These are phyloP conservation scores for Dromaius novaehollandiae DNA, from an alignment of 2,113 vertebrate genomes.

Conservation along the genomic window DNA sequence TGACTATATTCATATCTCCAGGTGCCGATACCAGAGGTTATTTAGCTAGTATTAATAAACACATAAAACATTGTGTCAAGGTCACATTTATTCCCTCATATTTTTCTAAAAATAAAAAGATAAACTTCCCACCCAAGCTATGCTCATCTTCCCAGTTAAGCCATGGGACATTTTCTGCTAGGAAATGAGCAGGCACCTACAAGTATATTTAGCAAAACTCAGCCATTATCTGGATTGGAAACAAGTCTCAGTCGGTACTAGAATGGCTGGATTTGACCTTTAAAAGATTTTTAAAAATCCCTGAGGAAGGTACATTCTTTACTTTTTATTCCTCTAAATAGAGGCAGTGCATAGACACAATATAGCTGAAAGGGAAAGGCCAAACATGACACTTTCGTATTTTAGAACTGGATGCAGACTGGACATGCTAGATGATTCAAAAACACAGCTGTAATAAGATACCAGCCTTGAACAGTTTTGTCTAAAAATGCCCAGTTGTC, in stretches of 20 bases:
- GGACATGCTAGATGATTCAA: background rate
- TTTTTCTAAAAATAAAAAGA: background rate
- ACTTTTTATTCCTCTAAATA: background rate
- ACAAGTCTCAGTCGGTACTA: background rate
- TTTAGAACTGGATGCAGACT: background rate
- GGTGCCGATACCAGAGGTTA: background rate
- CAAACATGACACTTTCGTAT: background rate
- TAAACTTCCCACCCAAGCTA: background rate
- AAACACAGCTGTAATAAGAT: background rate
- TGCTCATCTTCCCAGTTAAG: background rate
- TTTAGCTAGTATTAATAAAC: background rate
- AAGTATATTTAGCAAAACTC: background rate
- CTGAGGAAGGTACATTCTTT: background rate
- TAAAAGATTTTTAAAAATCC: background rate
- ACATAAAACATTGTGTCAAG: background rate
- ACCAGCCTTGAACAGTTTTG: background rate
- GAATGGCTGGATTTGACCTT: background rate
- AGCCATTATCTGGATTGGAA: background rate
- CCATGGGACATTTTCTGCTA: background rate
- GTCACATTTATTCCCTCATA: background rate
- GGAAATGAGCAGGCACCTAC: background rate
- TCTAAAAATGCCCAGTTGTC: background rate
- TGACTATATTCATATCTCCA: background rate
- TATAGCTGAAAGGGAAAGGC: background rate
- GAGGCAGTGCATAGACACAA: background rate